These are phyloP conservation scores for Apantesis nais DNA, from an alignment of 2,888 invertebrate genomes.

Conservation along the genomic window DNA sequence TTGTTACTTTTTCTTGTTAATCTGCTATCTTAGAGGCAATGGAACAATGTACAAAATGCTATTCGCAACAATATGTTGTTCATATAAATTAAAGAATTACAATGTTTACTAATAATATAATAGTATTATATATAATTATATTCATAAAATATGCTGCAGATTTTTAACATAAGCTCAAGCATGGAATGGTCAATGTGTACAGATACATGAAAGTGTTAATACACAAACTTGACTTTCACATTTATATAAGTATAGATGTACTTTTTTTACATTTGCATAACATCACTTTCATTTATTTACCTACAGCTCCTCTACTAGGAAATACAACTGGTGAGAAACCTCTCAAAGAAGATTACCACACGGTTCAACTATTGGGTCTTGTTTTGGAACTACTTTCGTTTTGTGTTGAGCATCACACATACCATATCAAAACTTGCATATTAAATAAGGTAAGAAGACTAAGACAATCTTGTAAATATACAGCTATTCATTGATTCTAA, in stretches of 20 bases:
- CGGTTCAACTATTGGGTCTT: constrained; percentile 97
- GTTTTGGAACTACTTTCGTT: constrained; percentile 98
- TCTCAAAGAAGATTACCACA: constrained; percentile 97
- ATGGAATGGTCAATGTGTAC: constrained; percentile 32
- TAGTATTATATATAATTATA: constrained; percentile 12
- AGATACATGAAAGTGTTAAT: neutral
- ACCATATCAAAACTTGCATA: constrained; percentile 99
- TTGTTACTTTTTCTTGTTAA: no score
- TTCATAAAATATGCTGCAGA: constrained; percentile 17
- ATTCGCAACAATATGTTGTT: no score
- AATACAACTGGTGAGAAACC: constrained; percentile 96
- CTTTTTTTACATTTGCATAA: neutral
- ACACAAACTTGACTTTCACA: no score
- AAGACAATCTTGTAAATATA: neutral
- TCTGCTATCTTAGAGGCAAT: no score
- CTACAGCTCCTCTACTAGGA: constrained; percentile 94
- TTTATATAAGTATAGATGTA: neutral
- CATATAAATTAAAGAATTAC: neutral
- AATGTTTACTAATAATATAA: neutral
- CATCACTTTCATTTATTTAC: constrained; percentile 1
- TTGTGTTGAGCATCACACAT: constrained; percentile 99
- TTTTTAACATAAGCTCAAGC: constrained; percentile 12
- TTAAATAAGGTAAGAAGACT: constrained; percentile 90
- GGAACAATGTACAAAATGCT: no score
- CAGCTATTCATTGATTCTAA: no score